Percentiles rank a stretch among this genome's conserved stretches.
Evolutionary conservation across 2,888 invertebrate genomes (phyloP).

Genomic region (Hermaeophaga mercurialis): DNA sequence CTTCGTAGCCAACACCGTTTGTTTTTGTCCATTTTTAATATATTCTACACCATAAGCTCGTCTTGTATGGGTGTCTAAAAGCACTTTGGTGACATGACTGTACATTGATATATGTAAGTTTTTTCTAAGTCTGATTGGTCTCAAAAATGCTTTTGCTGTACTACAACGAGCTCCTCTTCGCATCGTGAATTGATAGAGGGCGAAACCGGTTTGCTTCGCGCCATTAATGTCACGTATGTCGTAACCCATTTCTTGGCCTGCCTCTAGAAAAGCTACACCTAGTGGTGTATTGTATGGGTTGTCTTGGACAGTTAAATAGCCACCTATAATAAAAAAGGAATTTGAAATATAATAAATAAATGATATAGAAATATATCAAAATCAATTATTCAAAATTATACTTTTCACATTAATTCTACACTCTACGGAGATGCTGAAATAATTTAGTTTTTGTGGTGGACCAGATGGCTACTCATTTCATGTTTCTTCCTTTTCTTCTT

Average conservation of each 20-base stretch:
- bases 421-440: no score
- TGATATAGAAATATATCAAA: no score
- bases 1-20: slow-evolving; percentile 70
- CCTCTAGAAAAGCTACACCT: slow-evolving; percentile 83
- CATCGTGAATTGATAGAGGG: slow-evolving; percentile 89
- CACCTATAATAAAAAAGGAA: slow-evolving; percentile 61
- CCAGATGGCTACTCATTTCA: no score
- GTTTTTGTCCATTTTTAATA: slow-evolving; percentile 71
- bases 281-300: slow-evolving; percentile 81
- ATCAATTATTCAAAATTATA: no score
- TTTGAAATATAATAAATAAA: no score
- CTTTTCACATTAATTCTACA: no score
- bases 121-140: slow-evolving; percentile 75
- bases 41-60: slow-evolving; percentile 80
- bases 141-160: slow-evolving; percentile 82
- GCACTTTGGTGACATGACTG: slow-evolving; percentile 74
- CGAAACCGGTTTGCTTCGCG: slow-evolving; percentile 83
- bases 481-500: no score
- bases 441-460: no score
- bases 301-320: slow-evolving; percentile 78
- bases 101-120: slow-evolving; percentile 84
- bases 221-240: slow-evolving; percentile 86
- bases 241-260: slow-evolving; percentile 92
- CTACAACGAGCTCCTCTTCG: slow-evolving; percentile 82
- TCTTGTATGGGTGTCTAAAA: slow-evolving; percentile 71